Base-by-base conservation (phyloP, 1,140 invertebrate species). In the Saccostrea echinata region DNA sequence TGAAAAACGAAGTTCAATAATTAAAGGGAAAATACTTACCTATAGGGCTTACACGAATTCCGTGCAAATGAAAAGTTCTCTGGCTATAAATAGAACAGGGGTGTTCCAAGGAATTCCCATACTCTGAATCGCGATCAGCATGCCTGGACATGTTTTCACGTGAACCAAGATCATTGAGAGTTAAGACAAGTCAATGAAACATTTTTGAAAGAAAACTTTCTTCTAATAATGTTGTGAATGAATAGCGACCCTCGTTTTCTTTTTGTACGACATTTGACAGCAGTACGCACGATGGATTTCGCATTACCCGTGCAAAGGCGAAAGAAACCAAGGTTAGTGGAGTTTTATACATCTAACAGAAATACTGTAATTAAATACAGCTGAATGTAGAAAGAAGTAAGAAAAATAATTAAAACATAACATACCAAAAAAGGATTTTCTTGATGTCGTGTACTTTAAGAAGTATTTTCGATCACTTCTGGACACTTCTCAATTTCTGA, bases 281-380 rank as follows among this genome's bases (percentile, higher is more conserved):
- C 27, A 27, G 16, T 27, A 76, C 68, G 68, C 68, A 76, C 27
- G 68, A 33, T 76, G 68, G 68, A 76, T 30, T 76, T 76, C 68
- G 68, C 24, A 76, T 27, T 33, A 76, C 68, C 68, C 68, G 68
- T 76, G 68, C 68, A 76, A 76, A 76, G 68, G 68, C 24, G 27
- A 33, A 76, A 76, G 68, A 76, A 76, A 30, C 68, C 68, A 11
- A 76, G 68, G 68, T 76, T 30, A 76, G 57, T 21, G 24, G 57
- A 24, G 43, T 43, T 43, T 3, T 43, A 3, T 43, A 43, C 43
- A 43, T 43, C 43, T 1, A 43, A 1, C 43, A 43, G 43, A 43
- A 43, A 43, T 1, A 43, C 43, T 43, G 43, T 3, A 9, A 43
- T 9, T 43, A 0, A 2, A 43, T 9, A 43, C 6, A 43, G 43